Conservation (phyloP, 2,888 invertebrate species). For the Xestobium rufovillosum region DNA sequence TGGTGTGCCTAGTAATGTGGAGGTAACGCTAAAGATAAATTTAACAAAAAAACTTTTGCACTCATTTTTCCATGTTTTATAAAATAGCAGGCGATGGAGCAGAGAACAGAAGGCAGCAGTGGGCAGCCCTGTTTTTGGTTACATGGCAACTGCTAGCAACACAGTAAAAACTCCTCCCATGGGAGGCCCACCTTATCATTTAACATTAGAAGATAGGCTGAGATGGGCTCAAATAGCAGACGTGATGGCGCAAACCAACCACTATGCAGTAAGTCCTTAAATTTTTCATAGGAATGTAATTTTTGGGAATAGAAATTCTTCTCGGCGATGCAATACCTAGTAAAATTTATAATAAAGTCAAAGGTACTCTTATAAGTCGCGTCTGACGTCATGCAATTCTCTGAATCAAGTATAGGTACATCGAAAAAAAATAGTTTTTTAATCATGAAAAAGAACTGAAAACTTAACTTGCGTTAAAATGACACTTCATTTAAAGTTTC, state of each 20-base stretch:
- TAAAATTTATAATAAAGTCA: no score
- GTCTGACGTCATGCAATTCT: no score
- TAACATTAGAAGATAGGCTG: conserved; percentile 71
- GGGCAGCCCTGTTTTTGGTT: conserved; percentile 80
- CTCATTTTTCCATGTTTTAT: no score
- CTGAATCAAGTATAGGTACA: no score
- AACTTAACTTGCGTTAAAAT: no score
- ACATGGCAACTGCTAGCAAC: conserved; percentile 66
- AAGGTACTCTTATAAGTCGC: no score
- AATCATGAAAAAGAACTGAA: no score
- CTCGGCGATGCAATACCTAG: no score
- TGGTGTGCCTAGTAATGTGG: conserved; percentile 86
- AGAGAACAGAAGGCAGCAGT: conserved; percentile 75
- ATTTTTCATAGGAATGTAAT: no score
- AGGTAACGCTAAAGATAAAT: conserved; percentile 65
- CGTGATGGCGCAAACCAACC: conserved; percentile 77
- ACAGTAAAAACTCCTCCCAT: conserved; percentile 65
- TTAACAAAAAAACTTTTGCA: no score
- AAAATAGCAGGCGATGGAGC: conserved; percentile 77
- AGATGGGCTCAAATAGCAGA: conserved; percentile 87
- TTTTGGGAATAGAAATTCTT: not conserved
- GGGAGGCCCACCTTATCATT: conserved; percentile 71
- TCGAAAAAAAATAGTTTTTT: no score
- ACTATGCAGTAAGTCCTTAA: conserved; percentile 76
- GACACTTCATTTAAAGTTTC: no score